phyloP scores from a whole-genome alignment of 37 sponge, comb jelly and placozoan genomes.

The Cliona cf. orientalis region DNA sequence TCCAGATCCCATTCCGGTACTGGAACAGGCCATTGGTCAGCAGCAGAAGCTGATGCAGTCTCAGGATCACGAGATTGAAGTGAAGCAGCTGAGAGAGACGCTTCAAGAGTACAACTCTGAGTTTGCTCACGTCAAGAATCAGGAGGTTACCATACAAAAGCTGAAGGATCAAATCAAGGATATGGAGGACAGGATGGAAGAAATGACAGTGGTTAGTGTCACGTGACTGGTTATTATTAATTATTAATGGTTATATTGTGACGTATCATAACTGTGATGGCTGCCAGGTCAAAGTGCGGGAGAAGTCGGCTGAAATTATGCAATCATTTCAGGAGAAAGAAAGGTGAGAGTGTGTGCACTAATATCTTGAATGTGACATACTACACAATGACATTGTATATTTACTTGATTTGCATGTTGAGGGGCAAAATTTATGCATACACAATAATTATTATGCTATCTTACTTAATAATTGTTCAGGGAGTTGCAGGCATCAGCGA shows the following conservation, averaged over 20 bases:
- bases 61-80: slow-evolving; percentile 90
- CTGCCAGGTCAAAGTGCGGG: slow-evolving; percentile 38
- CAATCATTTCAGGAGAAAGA: slow-evolving; percentile 62
- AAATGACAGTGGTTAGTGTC: slow-evolving; percentile 46
- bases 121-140: slow-evolving; percentile 91
- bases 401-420: too few relatives aligned
- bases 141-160: slow-evolving; percentile 84
- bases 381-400: too few relatives aligned
- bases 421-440: too few relatives aligned
- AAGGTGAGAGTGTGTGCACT: slow-evolving; percentile 24
- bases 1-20: slow-evolving; percentile 82
- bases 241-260: background rate
- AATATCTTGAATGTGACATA: too few relatives aligned
- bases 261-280: background rate
- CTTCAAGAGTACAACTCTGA: slow-evolving; percentile 92
- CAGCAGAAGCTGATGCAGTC: slow-evolving; percentile 74
- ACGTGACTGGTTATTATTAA: background rate
- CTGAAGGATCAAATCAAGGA: slow-evolving; percentile 83
- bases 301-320: slow-evolving; percentile 46
- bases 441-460: background rate
- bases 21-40: slow-evolving; percentile 75
- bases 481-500: slow-evolving; percentile 3
- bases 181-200: slow-evolving; percentile 68
- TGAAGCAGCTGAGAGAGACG: slow-evolving; percentile 89
- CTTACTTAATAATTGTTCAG: background rate